These are phyloP conservation scores for Ophiothrix spiculata DNA, from an alignment of 35 echinoderm and acorn worm genomes.

Conservation along the genomic window DNA sequence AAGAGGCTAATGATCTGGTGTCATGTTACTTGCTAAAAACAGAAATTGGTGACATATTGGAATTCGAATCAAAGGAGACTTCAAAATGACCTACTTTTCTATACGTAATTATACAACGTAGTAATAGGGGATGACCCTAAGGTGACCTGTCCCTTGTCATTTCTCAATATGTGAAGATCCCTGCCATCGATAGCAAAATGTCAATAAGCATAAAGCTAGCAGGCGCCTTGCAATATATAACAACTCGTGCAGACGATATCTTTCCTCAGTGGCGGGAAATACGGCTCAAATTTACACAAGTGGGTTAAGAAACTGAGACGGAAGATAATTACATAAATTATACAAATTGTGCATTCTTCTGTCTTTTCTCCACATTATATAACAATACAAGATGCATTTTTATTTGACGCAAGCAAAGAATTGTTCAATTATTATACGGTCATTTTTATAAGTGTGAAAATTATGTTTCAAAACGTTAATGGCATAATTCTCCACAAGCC, in stretches of 20 bases:
- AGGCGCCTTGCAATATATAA: background rate
- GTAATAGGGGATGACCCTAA: background rate
- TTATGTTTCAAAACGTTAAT: no score
- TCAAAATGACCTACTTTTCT: background rate
- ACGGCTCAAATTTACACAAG: slow-evolving; percentile 3
- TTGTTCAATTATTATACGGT: no score
- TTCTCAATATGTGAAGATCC: background rate
- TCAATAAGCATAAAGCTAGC: background rate
- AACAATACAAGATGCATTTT: no score
- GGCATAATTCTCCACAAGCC: no score
- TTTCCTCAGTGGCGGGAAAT: slow-evolving; percentile 6
- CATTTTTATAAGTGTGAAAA: no score
- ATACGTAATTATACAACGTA: background rate
- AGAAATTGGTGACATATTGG: background rate
- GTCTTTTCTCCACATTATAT: background rate
- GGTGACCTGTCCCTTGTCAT: background rate
- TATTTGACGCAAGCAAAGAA: no score
- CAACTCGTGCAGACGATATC: background rate
- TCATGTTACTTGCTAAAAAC: background rate
- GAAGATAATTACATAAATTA: slow-evolving; percentile 14
- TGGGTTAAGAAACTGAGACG: slow-evolving; percentile 9
- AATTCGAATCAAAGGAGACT: background rate
- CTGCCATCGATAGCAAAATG: slow-evolving; percentile 12
- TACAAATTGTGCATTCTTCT: background rate
- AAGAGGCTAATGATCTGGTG: background rate